Base-by-base conservation (phyloP, 2,797 vertebrate species). In the Diplodus puntazzo region DNA sequence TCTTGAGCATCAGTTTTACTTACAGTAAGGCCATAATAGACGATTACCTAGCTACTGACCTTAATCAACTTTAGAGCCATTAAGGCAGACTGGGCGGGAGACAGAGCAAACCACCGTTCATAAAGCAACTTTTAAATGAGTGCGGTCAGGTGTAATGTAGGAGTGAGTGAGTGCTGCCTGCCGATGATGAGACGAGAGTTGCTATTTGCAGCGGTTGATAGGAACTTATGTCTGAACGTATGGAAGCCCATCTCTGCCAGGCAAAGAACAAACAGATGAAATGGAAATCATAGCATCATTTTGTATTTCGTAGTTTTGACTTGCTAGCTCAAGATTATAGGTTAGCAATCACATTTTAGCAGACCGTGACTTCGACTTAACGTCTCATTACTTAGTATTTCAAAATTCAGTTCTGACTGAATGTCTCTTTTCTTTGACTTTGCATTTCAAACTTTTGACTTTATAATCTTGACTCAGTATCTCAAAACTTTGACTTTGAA, bases 61-160 rank as follows among this genome's bases (percentile, higher is more conserved):
- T 85, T 89, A 90, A 93, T 89, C 85, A 80, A 87, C 83, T 92
- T 91, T 86, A 60, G 46, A 79, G 79, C 87, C 88, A 90, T 89
- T 92, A 90, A 79, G 75, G 64, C 72, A 0, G 57, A 79, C 57
- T 30, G 67, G 49, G 30, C 25, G 55, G 68, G 64, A 88, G 89
- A 81, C 79, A 67, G 77, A 85, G 76, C 75, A 82, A 87, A 90
- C 69, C 43, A 81, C 67, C 62, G 74, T 74, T 83, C 69, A 58
- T 82, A 77, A 87, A 84, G 70, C 43, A 78, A 63, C 79, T 84
- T 73, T 85, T 50, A 85, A 91, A 89, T 60, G 60, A 81, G 64
- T 69, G 74, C 3, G 50, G 50, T 78, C 73, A 86, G 87, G 67
- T 81, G 74, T 89, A 88, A 83, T 83, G 75, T 20, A 62, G 11